Base-by-base conservation (phyloP, 2,797 vertebrate genomes). In the Dicrostonyx torquatus region DNA sequence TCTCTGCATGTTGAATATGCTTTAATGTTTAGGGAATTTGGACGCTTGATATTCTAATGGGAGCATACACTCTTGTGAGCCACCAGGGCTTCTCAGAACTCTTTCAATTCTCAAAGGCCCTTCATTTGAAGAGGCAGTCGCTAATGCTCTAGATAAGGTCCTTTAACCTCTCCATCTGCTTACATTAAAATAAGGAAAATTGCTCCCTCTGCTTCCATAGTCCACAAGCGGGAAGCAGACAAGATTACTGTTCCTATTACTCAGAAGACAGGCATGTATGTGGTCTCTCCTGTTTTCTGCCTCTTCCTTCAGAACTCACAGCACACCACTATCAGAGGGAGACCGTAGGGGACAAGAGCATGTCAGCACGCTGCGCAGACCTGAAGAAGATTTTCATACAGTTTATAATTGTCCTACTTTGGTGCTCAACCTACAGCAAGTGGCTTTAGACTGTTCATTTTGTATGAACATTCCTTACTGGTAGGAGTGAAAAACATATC, bases 91-190 rank as follows among this genome's bases (percentile, higher is more conserved):
- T 91, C 84, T 83, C 43, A 55, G 87, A 93, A 88, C 29, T 53
- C 34, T 45, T 77, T 89, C 55, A 82, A 72, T 93, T 94, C 68
- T 82, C 92, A 64, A 34, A 85, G 68, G 55, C 79, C 85, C 77
- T 86, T 95, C 86, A 94, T 93, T 75, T 92, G 92, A 95, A 95
- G 24, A 88, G 90, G 78, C 78, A 94, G 87, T 48, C 22, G 72
- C 62, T 88, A 83, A 88, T 55, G 73, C 62, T 91, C 82, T 90
- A 75, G 86, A 91, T 26, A 24, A 31, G 37, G 82, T 64, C 82
- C 55, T 58, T 18, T 40, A 88, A 55, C 92, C 86, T 91, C 0
- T 0, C 72, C 73, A 77, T 86, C 93, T 89, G 82, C 90, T 77
- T 78, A n/a, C 76, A 43, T 93, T 89, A 48, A 60, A 62, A 76